phyloP scores from a whole-genome alignment of 2,888 invertebrate species.

The Laspeyria flexula region DNA sequence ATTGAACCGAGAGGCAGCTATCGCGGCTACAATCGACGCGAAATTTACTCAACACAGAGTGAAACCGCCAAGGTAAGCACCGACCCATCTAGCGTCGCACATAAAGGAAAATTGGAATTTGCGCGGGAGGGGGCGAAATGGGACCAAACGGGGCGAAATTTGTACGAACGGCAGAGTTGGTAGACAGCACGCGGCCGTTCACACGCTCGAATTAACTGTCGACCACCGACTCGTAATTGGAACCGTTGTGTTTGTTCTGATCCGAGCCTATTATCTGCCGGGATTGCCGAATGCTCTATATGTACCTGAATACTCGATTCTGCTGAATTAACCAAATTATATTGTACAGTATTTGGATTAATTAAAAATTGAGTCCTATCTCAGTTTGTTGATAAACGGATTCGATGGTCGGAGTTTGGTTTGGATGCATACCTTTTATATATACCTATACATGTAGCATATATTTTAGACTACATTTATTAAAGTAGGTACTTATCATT shows the following conservation, averaged over 20 bases:
- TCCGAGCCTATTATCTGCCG: constrained; percentile 41
- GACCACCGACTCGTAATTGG: constrained; percentile 67
- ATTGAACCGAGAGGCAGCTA: constrained; percentile 5
- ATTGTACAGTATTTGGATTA: constrained; percentile 1
- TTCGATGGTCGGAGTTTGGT: no score
- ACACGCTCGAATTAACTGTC: constrained; percentile 62
- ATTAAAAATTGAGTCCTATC: background rate
- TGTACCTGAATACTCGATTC: constrained; percentile 11
- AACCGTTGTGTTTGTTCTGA: constrained; percentile 62
- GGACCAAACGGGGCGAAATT: constrained; percentile 32
- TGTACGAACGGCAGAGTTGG: constrained; percentile 29
- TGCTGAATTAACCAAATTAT: constrained; percentile 11
- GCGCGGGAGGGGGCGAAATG: constrained; percentile 20
- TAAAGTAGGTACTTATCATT: no score
- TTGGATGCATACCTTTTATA: no score
- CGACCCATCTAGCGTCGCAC: constrained; percentile 40
- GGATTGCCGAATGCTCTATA: constrained; percentile 23
- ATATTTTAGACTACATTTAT: no score
- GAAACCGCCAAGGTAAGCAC: constrained; percentile 40
- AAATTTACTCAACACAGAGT: constrained; percentile 24
- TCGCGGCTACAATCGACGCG: constrained; percentile 18
- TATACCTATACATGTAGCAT: no score
- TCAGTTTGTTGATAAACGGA: no score
- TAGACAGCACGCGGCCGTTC: constrained; percentile 51
- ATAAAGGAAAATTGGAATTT: constrained; percentile 75